Evolutionary conservation across 2,113 vertebrate species (phyloP).

Genomic region (Hippoglossus stenolepis): DNA sequence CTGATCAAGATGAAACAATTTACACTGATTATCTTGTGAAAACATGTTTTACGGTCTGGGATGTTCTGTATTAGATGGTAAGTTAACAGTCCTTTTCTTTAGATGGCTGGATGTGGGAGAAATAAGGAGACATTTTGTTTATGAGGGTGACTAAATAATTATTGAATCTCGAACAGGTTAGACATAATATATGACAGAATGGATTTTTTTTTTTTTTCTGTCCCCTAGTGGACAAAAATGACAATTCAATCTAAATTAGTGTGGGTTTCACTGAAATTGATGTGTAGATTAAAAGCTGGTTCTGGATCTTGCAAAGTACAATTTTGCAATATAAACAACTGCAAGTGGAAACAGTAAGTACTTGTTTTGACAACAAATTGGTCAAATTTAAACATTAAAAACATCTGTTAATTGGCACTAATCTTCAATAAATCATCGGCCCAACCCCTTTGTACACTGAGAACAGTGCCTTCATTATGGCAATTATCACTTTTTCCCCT

Average conservation of each 20-base stretch:
- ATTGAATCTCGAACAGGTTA: neutral
- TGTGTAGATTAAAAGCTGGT: constrained; percentile 4
- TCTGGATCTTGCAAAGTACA: neutral
- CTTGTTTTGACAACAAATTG: neutral
- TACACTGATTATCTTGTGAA: neutral
- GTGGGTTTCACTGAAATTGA: neutral
- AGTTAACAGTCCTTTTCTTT: no score
- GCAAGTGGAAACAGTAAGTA: neutral
- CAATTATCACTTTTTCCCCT: neutral
- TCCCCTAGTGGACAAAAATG: neutral
- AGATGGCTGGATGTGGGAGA: no score
- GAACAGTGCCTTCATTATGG: constrained; percentile 15
- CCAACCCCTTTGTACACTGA: constrained; percentile 18
- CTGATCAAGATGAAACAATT: no score
- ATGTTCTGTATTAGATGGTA: no score
- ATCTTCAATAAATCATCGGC: constrained; percentile 31
- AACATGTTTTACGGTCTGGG: neutral
- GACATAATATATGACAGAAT: neutral
- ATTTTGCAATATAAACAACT: constrained; percentile 2
- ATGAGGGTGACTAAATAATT: neutral
- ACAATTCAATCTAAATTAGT: neutral
- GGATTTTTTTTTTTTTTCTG: neutral
- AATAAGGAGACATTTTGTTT: neutral
- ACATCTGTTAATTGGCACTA: constrained; percentile 20
- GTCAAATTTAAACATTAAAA: constrained; percentile 7